Evolutionary conservation across 2,888 invertebrate species (phyloP), one percentile per base, ranked within the genome.

Genomic region (Drosophila recens): DNA sequence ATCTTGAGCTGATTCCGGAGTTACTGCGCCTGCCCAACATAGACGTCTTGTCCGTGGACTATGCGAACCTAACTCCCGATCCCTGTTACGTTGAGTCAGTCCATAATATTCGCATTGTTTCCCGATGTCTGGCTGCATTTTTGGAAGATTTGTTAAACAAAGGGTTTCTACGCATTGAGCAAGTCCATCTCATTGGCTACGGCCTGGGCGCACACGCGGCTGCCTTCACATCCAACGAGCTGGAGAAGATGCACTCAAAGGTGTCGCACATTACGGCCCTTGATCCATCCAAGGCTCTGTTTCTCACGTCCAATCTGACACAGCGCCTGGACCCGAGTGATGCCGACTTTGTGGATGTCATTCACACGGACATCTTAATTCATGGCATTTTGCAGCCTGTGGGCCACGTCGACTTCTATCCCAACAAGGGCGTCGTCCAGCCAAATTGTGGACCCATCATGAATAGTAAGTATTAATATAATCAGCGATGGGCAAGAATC

Each of bases 241-340:
- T 94, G 42, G 11, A 3, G 3, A 0, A 4, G 0, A 1, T 0
- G 3, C 11, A 71, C 27, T 80, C 95, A 34, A 89, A 90, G 38
- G 13, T 76, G 13, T 20, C 27, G 0, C 92, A 94, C 62, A 93
- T 95, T 45, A 94, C 95, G 43, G 95, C 94, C 1, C 89, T 95
- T 8, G 95, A 95, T 87, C 95, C 95, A 1, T 95, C 95, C 0
- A 91, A 94, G 79, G 95, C 95, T 0, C 79, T 95, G 3, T 95
- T 95, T 78, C 93, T 93, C 0, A 93, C 93, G 0, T 87, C 87
- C 0, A 91, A 93, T 43, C 45, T 67, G 0, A 90, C 90, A 0
- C 92, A 91, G 49, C 94, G 94, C 75, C 74, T 95, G n/a, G 95
- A 95, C 82, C 72, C 90, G 2, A 89, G 83, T 2, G 95, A 95